Conservation (phyloP, 2,888 invertebrate species). For the Sarcophaga carnaria region DNA sequence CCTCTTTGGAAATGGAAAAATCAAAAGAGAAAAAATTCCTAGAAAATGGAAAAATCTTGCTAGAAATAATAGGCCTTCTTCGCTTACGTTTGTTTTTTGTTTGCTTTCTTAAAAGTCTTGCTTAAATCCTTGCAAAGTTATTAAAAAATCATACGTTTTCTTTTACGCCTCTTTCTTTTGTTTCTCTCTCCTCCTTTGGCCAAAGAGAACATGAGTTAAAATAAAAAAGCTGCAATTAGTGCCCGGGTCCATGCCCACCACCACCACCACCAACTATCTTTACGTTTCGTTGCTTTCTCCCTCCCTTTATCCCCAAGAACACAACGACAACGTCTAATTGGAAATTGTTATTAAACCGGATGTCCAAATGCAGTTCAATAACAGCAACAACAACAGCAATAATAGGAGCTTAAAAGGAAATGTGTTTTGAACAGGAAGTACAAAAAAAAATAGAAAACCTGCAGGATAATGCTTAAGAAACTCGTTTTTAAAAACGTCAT, state of each 20-base stretch:
- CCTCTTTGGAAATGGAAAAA: slow-evolving; percentile 16
- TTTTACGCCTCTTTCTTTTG: too few relatives aligned
- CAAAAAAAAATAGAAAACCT: not conserved
- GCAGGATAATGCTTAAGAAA: not conserved
- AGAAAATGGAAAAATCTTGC: not conserved
- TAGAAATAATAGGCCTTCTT: too few relatives aligned
- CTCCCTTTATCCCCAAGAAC: not conserved
- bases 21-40: not conserved
- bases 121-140: not conserved
- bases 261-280: too few relatives aligned
- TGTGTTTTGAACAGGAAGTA: not conserved
- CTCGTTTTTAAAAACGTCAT: not conserved
- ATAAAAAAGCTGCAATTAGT: too few relatives aligned
- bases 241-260: too few relatives aligned
- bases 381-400: slow-evolving; percentile 7
- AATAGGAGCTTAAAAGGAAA: not conserved
- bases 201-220: too few relatives aligned
- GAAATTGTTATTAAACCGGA: slow-evolving; percentile 51
- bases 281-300: not conserved
- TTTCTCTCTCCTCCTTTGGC: too few relatives aligned
- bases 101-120: too few relatives aligned
- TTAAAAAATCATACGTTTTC: too few relatives aligned
- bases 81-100: too few relatives aligned
- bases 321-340: slow-evolving; percentile 37
- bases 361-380: slow-evolving; percentile 40